These are phyloP conservation scores for Copidosoma aretas DNA, from an alignment of 2,888 invertebrate species.

Conservation along the genomic window DNA sequence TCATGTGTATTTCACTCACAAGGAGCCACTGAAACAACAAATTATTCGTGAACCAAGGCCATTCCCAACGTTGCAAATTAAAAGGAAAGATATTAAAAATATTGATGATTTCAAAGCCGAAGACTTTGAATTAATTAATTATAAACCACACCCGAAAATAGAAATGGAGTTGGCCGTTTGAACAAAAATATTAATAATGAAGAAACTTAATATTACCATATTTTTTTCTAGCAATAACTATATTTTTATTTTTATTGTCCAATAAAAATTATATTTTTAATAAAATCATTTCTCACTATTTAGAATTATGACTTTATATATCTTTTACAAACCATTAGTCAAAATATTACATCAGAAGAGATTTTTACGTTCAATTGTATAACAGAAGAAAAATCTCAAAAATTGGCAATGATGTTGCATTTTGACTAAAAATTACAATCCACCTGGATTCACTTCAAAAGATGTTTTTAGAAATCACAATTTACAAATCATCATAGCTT, in stretches of 20 bases:
- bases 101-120: constrained; percentile 89
- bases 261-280: constrained; percentile 57
- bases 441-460: constrained; percentile 37
- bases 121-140: constrained; percentile 84
- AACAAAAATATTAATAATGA: constrained; percentile 46
- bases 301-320: constrained; percentile 41
- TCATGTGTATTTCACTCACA: constrained; percentile 91
- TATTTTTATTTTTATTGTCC: constrained; percentile 55
- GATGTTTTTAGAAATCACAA: constrained; percentile 27
- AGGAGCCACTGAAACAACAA: constrained; percentile 83
- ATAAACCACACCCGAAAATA: constrained; percentile 89
- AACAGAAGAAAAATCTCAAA: background rate
- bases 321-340: constrained; percentile 38
- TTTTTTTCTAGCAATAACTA: constrained; percentile 47
- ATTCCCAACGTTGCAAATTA: constrained; percentile 84
- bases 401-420: constrained; percentile 31
- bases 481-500: constrained; percentile 24
- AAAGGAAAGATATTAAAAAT: constrained; percentile 72
- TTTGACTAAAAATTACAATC: constrained; percentile 35
- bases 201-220: constrained; percentile 24
- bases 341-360: constrained; percentile 36
- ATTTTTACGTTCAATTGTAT: constrained; percentile 23
- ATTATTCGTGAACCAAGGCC: constrained; percentile 77
- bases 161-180: constrained; percentile 91
- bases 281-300: constrained; percentile 52